phyloP scores from a whole-genome alignment of 2,888 invertebrate genomes.

The Drosophila subquinaria region DNA sequence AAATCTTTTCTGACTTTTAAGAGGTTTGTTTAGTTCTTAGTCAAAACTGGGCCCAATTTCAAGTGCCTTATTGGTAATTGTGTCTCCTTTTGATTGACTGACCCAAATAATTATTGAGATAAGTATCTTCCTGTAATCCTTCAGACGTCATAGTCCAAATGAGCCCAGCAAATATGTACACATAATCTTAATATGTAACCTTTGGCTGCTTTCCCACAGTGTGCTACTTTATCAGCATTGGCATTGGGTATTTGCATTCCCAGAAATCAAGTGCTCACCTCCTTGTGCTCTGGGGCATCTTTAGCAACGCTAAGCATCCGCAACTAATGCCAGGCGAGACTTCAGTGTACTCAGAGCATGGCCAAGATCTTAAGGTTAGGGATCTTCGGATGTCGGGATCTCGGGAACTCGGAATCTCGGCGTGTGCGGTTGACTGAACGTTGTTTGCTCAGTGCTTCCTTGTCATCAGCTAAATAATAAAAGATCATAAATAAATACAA shows the following conservation, averaged over 20 bases:
- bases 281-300: constrained; percentile 25
- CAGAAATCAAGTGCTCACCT: constrained; percentile 32
- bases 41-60: not conserved
- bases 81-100: too few relatives aligned
- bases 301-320: constrained; percentile 66
- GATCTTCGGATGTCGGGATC: not conserved
- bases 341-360: constrained; percentile 16
- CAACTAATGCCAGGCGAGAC: constrained; percentile 61
- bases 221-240: constrained; percentile 39
- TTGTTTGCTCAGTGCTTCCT: constrained; percentile 29
- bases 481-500: constrained; percentile 76
- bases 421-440: constrained; percentile 73
- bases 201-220: constrained; percentile 34
- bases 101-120: not conserved
- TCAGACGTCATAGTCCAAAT: not conserved
- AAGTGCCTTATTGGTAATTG: not conserved
- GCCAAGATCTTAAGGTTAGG: constrained; percentile 13
- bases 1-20: not conserved
- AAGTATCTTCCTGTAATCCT: not conserved
- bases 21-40: not conserved
- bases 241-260: constrained; percentile 30
- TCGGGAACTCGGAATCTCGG: constrained; percentile 39
- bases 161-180: constrained; percentile 7
- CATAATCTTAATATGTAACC: constrained; percentile 12
- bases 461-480: constrained; percentile 71